These are phyloP conservation scores for Trididemnum nubilum DNA, from an alignment of 23 tunicate species.

Conservation along the genomic window DNA sequence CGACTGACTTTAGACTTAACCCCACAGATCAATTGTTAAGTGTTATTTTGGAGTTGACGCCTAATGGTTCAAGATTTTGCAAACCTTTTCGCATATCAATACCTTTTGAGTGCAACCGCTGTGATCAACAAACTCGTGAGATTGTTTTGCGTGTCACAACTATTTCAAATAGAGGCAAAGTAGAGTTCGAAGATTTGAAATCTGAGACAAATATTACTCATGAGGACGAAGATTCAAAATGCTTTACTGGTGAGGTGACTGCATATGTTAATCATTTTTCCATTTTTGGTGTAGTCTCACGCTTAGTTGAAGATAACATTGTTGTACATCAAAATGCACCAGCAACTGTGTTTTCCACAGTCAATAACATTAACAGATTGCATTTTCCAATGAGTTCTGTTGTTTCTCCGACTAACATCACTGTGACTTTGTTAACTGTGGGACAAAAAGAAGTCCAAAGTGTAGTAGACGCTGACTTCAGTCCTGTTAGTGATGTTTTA, in stretches of 20 bases:
- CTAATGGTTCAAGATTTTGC: constrained; percentile 8
- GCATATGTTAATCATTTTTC: constrained; percentile 45
- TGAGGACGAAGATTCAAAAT: not conserved
- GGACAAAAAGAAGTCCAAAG: constrained; percentile 32
- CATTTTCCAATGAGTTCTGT: constrained; percentile 52
- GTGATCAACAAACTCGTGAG: constrained; percentile 25
- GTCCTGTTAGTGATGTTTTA: constrained; percentile 51
- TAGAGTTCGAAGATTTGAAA: constrained; percentile 9
- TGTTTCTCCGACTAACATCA: constrained; percentile 23
- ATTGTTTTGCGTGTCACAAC: constrained; percentile 28
- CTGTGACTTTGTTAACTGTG: constrained; percentile 49
- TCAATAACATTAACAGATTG: constrained; percentile 34
- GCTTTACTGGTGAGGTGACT: constrained; percentile 14
- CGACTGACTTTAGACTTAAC: not conserved
- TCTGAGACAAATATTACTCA: not conserved
- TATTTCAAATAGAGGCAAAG: not conserved
- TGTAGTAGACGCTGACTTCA: constrained; percentile 11
- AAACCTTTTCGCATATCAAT: not conserved
- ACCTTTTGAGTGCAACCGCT: not conserved
- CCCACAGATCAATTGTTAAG: constrained; percentile 32
- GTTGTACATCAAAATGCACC: not conserved
- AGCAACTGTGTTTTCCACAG: constrained; percentile 34
- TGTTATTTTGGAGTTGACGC: not conserved
- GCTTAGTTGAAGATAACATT: constrained; percentile 29
- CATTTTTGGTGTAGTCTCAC: constrained; percentile 49